A percentile compares a stretch with the other conserved stretches of the same genome.
These are phyloP conservation scores for Hystrix cristata DNA, from an alignment of 2,113 vertebrate genomes.

Conservation along the genomic window DNA sequence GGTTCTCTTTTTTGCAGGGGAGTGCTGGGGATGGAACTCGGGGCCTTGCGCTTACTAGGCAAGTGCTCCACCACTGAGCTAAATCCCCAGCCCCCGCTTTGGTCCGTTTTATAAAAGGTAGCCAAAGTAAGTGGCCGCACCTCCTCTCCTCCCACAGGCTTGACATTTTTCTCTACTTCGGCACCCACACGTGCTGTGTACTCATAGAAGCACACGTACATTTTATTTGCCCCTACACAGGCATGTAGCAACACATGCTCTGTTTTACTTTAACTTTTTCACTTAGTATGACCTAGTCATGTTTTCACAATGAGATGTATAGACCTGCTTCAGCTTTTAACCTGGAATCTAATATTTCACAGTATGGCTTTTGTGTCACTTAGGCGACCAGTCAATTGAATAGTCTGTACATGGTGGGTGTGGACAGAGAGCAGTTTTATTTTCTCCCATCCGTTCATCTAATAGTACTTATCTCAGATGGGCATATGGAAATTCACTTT, in stretches of 20 bases:
- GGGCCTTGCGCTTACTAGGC: no score
- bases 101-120: background rate
- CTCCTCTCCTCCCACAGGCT: no score
- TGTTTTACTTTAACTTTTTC: no score
- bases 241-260: background rate
- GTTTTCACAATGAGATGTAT: background rate
- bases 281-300: background rate
- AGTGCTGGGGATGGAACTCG: no score
- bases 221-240: background rate
- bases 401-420: no score
- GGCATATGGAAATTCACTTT: background rate
- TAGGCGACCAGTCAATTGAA: background rate
- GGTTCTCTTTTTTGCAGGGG: background rate
- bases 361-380: background rate
- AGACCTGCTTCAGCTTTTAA: background rate
- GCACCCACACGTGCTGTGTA: rapidly evolving
- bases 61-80: no score
- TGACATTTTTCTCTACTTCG: background rate
- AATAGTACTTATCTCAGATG: background rate
- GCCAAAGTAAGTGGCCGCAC: background rate
- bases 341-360: background rate
- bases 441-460: background rate
- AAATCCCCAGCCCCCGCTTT: background rate
- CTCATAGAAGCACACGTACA: rapidly evolving
- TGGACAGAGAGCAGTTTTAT: background rate